A percentile compares a stretch with the other conserved stretches of the same genome.
Conservation (phyloP, 1,140 invertebrate species). For the Pseudomyrmex flavicornis region DNA sequence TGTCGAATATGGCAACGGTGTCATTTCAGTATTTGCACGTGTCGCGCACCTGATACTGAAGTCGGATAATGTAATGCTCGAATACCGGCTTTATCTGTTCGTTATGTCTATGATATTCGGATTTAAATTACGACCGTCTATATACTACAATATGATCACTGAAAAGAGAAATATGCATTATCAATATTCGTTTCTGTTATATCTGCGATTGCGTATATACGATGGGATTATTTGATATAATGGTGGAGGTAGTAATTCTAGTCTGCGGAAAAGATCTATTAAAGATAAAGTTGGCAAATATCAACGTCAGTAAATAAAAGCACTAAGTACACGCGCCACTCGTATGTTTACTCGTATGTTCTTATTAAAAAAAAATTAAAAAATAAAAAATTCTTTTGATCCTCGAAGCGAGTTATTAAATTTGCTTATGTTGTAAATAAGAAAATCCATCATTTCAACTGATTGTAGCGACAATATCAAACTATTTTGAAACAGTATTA, state of each 20-base stretch:
- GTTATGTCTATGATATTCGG: background rate
- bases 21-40: slow-evolving; percentile 27
- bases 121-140: slow-evolving; percentile 56
- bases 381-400: too few species aligned
- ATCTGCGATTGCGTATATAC: background rate
- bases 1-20: slow-evolving; percentile 16
- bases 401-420: too few species aligned
- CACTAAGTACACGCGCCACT: too few species aligned
- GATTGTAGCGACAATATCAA: background rate
- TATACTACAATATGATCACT: background rate
- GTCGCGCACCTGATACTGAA: background rate
- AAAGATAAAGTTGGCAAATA: background rate
- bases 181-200: background rate
- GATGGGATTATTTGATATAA: background rate
- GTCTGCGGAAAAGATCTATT: background rate
- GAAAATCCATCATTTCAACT: too few species aligned
- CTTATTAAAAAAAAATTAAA: too few species aligned
- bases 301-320: background rate
- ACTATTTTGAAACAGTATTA: background rate
- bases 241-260: background rate
- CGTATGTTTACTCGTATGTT: too few species aligned
- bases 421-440: too few species aligned
- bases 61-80: slow-evolving; percentile 48
- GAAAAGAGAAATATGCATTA: background rate
- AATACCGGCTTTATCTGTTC: slow-evolving; percentile 51